Conservation (phyloP, 1,140 invertebrate species). For the Drosophila pectinifera region DNA sequence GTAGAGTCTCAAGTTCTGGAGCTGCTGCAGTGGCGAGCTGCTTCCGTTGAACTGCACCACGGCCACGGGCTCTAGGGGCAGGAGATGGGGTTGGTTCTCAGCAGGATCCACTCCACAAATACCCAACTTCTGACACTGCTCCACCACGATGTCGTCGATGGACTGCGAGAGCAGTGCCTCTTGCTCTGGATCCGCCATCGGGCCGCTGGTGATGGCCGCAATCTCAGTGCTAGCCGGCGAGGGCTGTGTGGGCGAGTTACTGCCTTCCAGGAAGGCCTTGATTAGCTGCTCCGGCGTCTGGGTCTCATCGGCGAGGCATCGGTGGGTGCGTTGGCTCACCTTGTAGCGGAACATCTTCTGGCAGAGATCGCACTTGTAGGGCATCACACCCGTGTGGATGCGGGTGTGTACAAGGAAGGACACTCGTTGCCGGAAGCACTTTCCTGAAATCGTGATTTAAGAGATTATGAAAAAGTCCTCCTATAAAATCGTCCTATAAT, state of each 20-base stretch:
- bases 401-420: constrained; percentile 93
- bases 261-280: constrained; percentile 68
- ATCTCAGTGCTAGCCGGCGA: constrained; percentile 54
- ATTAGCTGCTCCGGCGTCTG: constrained; percentile 75
- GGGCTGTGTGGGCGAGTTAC: constrained; percentile 34
- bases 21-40: constrained; percentile 63
- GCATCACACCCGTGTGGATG: constrained; percentile 89
- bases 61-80: constrained; percentile 36
- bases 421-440: constrained; percentile 93
- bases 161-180: constrained; percentile 73
- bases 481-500: no score
- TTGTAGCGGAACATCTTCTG: constrained; percentile 94
- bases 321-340: constrained; percentile 93
- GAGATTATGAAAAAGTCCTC: not conserved
- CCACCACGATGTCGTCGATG: constrained; percentile 84
- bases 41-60: constrained; percentile 57
- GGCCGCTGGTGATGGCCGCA: constrained; percentile 42
- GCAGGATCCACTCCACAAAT: constrained; percentile 60
- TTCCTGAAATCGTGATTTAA: constrained; percentile 86
- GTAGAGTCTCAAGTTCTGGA: constrained; percentile 65
- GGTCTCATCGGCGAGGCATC: constrained; percentile 86
- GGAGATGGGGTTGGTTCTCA: constrained; percentile 36
- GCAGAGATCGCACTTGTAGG: constrained; percentile 92
- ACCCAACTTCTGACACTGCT: constrained; percentile 84
- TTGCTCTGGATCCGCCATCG: constrained; percentile 43